Percentiles rank a stretch among this genome's conserved stretches.
These are phyloP conservation scores for Monodelphis domestica DNA, from an alignment of 2,797 vertebrate species.

Conservation along the genomic window DNA sequence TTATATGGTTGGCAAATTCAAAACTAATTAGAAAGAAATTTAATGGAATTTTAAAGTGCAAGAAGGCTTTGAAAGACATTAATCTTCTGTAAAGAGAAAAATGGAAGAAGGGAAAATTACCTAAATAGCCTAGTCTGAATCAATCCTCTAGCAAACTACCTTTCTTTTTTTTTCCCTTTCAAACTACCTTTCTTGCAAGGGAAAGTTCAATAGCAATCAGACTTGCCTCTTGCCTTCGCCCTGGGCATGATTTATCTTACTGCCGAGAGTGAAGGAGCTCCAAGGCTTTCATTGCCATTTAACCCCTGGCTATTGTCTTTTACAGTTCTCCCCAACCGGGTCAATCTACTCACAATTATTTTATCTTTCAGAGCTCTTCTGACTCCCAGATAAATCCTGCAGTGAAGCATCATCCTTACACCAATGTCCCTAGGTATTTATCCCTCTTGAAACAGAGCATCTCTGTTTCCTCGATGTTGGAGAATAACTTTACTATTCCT, in stretches of 20 bases:
- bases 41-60: not conserved
- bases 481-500: not conserved
- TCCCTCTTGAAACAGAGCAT: not conserved
- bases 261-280: not conserved
- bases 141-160: not conserved
- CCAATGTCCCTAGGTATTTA: not conserved
- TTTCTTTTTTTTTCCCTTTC: too few relatives aligned
- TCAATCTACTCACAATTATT: not conserved
- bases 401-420: not conserved
- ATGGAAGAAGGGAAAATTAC: not conserved
- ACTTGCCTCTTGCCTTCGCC: not conserved
- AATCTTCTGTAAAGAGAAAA: not conserved
- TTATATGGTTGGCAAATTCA: not conserved
- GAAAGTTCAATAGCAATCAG: not conserved
- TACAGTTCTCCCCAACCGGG: not conserved
- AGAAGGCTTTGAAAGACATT: not conserved
- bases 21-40: not conserved
- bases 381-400: not conserved
- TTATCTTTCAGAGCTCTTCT: not conserved
- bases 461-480: not conserved
- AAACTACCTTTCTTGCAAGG: not conserved
- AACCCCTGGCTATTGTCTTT: not conserved
- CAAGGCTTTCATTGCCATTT: not conserved
- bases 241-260: not conserved
- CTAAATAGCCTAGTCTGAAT: not conserved